A percentile compares a stretch with the other conserved stretches of the same genome.
Evolutionary conservation across 2,113 vertebrate species (phyloP).

Genomic region (Phodopus roborovskii): DNA sequence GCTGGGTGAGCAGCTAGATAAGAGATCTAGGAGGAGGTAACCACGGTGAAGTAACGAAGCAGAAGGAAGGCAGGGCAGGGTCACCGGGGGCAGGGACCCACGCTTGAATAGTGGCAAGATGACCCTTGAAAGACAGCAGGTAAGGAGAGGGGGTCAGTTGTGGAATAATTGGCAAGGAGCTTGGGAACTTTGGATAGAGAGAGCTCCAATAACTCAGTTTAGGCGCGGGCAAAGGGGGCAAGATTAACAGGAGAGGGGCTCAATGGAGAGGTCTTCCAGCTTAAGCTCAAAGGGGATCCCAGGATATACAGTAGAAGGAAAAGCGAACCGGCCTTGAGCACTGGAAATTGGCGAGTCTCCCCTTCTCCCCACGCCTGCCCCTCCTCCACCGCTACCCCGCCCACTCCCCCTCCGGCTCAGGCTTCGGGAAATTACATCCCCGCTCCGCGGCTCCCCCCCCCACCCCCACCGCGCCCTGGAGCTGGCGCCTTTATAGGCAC

Average conservation of each 20-base stretch:
- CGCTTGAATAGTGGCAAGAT: neutral
- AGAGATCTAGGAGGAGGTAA: neutral
- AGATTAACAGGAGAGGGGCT: neutral
- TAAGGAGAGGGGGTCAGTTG: neutral
- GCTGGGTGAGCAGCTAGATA: neutral
- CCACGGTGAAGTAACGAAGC: neutral
- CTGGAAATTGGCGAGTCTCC: conserved; percentile 66
- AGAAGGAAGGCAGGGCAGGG: conserved; percentile 1
- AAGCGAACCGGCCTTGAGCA: neutral
- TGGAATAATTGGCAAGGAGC: neutral
- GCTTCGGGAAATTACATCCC: conserved; percentile 83
- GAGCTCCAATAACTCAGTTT: conserved; percentile 5
- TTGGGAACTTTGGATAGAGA: conserved; percentile 50
- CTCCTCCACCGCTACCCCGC: conserved; percentile 74
- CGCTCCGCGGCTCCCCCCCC: conserved; percentile 33
- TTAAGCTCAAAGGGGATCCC: neutral
- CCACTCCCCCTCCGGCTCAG: conserved; percentile 74
- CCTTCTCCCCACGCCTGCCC: conserved; percentile 57
- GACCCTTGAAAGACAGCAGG: neutral
- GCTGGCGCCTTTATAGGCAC: conserved; percentile 83
- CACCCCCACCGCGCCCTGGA: conserved; percentile 69
- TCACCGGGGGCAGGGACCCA: neutral
- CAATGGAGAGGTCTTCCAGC: neutral
- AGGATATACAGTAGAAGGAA: neutral
- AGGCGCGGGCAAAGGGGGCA: neutral